phyloP scores from a whole-genome alignment of 2,888 invertebrate species.

The Megaustenia siamemsis region DNA sequence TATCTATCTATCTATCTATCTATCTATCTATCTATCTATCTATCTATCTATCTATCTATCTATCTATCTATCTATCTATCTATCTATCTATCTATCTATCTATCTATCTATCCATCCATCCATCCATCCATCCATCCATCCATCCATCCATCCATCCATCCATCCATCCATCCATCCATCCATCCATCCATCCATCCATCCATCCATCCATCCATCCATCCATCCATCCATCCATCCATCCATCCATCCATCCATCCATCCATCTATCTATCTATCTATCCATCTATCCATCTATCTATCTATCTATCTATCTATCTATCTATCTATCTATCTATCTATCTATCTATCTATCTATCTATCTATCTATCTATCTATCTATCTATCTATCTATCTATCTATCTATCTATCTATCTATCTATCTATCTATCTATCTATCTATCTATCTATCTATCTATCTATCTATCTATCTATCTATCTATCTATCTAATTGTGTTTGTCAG shows the following conservation, averaged over 20 bases:
- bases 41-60: conserved; percentile 29
- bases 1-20: not conserved
- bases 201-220: not conserved
- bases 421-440: not conserved
- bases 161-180: conserved; percentile 14
- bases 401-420: conserved; percentile 31
- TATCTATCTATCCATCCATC: no score
- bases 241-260: no score
- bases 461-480: not conserved
- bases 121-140: conserved; percentile 17
- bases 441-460: conserved; percentile 19
- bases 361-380: conserved; percentile 15
- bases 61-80: conserved; percentile 19
- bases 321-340: conserved; percentile 28
- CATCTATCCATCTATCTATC: not conserved
- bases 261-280: not conserved
- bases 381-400: not conserved
- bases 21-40: not conserved
- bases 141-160: not conserved
- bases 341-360: conserved; percentile 22
- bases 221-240: no score
- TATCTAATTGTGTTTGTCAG: not conserved
- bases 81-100: no score
- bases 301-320: not conserved
- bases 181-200: not conserved